phyloP scores from a whole-genome alignment of 1,140 invertebrate genomes.

The Achatina immaculata region DNA sequence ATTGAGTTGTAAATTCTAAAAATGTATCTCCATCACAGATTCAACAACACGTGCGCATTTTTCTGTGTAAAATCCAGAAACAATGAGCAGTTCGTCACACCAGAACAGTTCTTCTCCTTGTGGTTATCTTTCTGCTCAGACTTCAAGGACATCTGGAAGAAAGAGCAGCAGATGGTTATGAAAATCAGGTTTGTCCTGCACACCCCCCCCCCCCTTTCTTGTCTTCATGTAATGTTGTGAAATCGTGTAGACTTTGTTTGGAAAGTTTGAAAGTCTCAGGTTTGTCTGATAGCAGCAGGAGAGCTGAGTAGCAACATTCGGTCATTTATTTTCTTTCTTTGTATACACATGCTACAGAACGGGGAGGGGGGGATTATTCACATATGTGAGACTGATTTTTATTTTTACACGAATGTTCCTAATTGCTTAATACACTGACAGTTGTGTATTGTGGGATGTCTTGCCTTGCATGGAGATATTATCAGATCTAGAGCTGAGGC shows the following conservation, averaged over 20 bases:
- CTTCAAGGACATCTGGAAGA: conserved; percentile 96
- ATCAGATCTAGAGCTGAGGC: no score
- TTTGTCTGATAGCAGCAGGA: no score
- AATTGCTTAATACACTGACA: no score
- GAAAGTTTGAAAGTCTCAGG: background rate
- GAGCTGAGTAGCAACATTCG: no score
- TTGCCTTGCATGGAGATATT: no score
- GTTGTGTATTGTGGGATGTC: no score
- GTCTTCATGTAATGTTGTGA: background rate
- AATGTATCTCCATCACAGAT: conserved; percentile 74
- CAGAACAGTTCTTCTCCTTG: conserved; percentile 89
- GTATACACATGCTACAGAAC: no score
- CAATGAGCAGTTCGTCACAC: conserved; percentile 80
- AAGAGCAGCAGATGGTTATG: conserved; percentile 86
- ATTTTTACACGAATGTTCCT: no score
- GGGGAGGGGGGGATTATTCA: no score
- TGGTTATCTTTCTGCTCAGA: conserved; percentile 93
- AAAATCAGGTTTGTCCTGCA: conserved; percentile 80
- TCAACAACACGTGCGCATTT: conserved; percentile 85
- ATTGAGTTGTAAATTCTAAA: no score
- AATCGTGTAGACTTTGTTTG: background rate
- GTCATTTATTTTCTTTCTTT: no score
- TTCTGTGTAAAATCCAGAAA: conserved; percentile 89
- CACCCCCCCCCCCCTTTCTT: background rate
- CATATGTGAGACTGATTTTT: no score